These are phyloP conservation scores for Myotis yumanensis DNA, from an alignment of 2,113 vertebrate genomes.

Conservation along the genomic window DNA sequence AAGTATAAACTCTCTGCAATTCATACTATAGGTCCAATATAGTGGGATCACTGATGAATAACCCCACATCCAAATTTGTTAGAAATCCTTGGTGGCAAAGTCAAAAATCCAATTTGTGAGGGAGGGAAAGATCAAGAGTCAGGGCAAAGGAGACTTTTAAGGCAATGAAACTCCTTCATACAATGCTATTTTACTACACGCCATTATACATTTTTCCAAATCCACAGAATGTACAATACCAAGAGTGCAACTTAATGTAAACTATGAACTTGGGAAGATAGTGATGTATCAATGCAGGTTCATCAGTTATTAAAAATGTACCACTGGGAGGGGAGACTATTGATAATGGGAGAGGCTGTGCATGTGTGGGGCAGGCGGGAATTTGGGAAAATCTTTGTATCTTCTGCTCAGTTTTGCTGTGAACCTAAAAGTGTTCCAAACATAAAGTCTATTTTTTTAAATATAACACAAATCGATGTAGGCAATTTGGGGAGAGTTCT, in stretches of 20 bases:
- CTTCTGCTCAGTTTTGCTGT: neutral
- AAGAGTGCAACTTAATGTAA: neutral
- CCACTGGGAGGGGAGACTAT: too few relatives aligned
- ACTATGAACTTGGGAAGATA: neutral
- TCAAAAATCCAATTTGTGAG: neutral
- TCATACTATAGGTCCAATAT: neutral
- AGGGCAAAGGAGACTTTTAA: neutral
- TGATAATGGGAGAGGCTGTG: neutral
- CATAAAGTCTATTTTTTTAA: neutral
- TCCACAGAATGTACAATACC: neutral
- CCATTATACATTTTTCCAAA: neutral
- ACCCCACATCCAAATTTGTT: neutral
- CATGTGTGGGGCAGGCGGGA: too few relatives aligned
- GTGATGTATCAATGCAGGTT: neutral
- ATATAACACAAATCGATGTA: neutral
- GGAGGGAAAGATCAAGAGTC: neutral
- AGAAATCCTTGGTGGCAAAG: neutral
- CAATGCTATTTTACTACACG: neutral
- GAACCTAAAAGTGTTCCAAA: neutral
- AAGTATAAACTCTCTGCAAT: neutral
- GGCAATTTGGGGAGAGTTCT: neutral
- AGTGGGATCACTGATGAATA: neutral
- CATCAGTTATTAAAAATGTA: neutral
- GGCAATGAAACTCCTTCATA: neutral
- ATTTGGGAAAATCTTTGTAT: neutral